phyloP scores from a whole-genome alignment of 1,140 invertebrate genomes.

The Ridgeia piscesae region DNA sequence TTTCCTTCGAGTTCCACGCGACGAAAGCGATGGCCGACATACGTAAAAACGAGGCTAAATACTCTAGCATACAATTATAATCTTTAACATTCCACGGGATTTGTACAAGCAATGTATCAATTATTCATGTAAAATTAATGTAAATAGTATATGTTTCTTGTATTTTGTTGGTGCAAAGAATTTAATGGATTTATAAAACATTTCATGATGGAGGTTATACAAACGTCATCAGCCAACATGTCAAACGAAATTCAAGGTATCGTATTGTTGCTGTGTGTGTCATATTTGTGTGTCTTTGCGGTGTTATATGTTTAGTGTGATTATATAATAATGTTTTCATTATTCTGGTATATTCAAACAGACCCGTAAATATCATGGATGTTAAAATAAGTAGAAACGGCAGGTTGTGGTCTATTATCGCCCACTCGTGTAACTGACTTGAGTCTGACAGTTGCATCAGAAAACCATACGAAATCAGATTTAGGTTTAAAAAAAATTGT shows the following conservation, averaged over 20 bases:
- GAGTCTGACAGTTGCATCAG: not conserved
- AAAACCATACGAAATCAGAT: not conserved
- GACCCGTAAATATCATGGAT: not conserved
- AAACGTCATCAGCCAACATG: conserved; percentile 4
- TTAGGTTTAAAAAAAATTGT: not conserved
- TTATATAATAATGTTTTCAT: not conserved
- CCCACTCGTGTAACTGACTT: not conserved
- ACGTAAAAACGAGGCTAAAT: not conserved
- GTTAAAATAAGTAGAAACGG: not conserved
- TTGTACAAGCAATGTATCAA: not conserved
- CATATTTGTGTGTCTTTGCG: not conserved
- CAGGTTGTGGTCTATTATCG: not conserved
- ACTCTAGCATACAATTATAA: not conserved
- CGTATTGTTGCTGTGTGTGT: not conserved
- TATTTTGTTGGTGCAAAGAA: not conserved
- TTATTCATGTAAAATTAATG: not conserved
- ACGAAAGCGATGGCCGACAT: not conserved
- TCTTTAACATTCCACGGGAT: not conserved
- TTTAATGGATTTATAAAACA: not conserved
- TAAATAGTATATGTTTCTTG: not conserved
- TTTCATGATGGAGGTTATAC: not conserved
- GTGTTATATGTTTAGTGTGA: not conserved
- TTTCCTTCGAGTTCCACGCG: not conserved
- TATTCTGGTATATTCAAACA: not conserved
- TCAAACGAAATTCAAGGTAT: not conserved